These are phyloP conservation scores for Calidris pugnax DNA, from an alignment of 2,113 vertebrate species.

Conservation along the genomic window DNA sequence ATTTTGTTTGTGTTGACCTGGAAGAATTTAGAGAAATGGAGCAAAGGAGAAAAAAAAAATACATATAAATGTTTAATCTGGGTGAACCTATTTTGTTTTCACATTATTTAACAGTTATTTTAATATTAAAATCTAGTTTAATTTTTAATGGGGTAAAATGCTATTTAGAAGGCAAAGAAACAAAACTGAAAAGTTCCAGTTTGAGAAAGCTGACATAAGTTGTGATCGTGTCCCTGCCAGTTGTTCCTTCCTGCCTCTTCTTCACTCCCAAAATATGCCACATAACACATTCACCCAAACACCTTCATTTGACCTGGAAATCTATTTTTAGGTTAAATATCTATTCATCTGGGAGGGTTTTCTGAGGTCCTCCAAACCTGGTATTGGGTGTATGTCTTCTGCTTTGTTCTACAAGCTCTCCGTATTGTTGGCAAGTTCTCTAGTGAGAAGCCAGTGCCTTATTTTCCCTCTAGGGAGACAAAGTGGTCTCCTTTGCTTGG, in stretches of 20 bases:
- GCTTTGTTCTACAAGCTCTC: neutral
- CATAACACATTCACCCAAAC: neutral
- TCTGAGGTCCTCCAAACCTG: neutral
- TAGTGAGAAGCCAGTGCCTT: neutral
- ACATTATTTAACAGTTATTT: neutral
- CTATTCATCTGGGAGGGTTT: neutral
- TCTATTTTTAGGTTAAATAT: neutral
- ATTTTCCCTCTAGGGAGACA: neutral
- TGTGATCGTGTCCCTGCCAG: neutral
- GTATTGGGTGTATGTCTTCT: neutral
- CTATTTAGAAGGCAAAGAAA: neutral
- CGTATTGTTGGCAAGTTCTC: rapidly evolving
- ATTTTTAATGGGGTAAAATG: neutral
- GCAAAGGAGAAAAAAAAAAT: neutral
- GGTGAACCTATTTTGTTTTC: neutral
- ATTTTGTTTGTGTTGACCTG: neutral
- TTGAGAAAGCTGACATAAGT: neutral
- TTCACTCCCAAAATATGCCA: neutral
- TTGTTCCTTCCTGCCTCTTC: neutral
- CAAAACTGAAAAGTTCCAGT: neutral
- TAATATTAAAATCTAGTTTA: neutral
- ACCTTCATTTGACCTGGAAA: neutral
- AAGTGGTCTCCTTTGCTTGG: neutral
- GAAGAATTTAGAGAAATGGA: neutral
- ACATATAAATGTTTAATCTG: neutral